Base-by-base conservation (phyloP, 2,888 invertebrate species). In the Sussaba pulchella region DNA sequence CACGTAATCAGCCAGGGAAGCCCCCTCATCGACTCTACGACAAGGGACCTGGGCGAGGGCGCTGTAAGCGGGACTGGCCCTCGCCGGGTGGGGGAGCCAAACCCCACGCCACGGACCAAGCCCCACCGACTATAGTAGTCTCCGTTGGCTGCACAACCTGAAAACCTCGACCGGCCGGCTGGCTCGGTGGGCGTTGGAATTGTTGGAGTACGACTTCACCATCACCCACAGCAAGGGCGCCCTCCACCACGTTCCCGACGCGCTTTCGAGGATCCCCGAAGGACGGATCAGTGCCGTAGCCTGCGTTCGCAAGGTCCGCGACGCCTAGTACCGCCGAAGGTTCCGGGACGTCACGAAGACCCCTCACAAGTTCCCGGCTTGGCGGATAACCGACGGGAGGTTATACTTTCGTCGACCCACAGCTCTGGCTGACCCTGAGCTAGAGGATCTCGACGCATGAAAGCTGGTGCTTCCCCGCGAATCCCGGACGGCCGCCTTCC, bases 61-160 rank as follows among this genome's bases (percentile, higher is more conserved):
- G n/a, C n/a, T n/a, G n/a, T n/a, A n/a, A n/a, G n/a, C n/a, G n/a
- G n/a, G n/a, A n/a, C n/a, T n/a, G n/a, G n/a, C n/a, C n/a, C n/a
- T n/a, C n/a, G n/a, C n/a, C n/a, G n/a, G n/a, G n/a, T n/a, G n/a
- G n/a, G n/a, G n/a, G n/a, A n/a, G n/a, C n/a, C n/a, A n/a, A n/a
- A n/a, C n/a, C n/a, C n/a, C n/a, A n/a, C n/a, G n/a, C n/a, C n/a
- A n/a, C n/a, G n/a, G n/a, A n/a, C n/a, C n/a, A n/a, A n/a, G n/a
- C n/a, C n/a, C n/a, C n/a, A n/a, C 86, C 0, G 86, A 88, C n/a
- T 80, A 85, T 12, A 75, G 45, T 5, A 79, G 82, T n/a, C 12
- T 85, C 0, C 26, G 59, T 0, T 80, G 82, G 79, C 43, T 84
- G 1, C 39, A 71, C 0, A 69, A 78, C n/a, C 14, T 54, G 4